Evolutionary conservation across 1,140 invertebrate species (phyloP).

Genomic region (Holotrichia oblita): DNA sequence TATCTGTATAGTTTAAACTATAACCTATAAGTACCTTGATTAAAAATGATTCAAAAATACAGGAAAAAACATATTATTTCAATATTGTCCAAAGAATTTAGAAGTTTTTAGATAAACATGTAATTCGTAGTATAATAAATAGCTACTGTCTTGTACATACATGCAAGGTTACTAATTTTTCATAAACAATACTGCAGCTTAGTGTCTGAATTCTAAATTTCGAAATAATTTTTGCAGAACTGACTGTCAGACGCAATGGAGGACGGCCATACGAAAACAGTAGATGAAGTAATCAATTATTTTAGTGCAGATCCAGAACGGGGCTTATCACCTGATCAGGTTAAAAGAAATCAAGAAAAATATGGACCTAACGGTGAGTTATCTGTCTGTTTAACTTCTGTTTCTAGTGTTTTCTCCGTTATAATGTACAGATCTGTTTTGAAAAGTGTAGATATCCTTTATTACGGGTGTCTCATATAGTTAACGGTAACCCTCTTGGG

Average conservation of each 20-base stretch:
- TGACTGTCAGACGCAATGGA: slow-evolving; percentile 80
- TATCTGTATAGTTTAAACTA: no score
- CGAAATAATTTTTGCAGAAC: slow-evolving; percentile 23
- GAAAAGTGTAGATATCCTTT: neutral
- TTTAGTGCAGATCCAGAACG: slow-evolving; percentile 90
- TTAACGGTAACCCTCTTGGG: neutral
- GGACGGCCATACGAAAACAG: slow-evolving; percentile 93
- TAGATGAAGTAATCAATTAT: slow-evolving; percentile 92
- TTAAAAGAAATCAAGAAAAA: slow-evolving; percentile 96
- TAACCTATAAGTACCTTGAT: no score
- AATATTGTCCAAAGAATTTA: no score
- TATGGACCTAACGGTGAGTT: slow-evolving; percentile 99
- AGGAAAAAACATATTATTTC: no score
- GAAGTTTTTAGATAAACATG: no score
- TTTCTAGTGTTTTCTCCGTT: neutral
- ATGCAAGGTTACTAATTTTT: no score
- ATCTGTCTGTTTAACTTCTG: neutral
- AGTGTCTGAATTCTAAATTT: neutral
- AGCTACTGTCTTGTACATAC: no score
- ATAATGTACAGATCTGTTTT: neutral
- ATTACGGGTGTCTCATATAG: neutral
- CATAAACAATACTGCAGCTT: no score
- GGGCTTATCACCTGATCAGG: slow-evolving; percentile 92
- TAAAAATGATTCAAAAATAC: no score
- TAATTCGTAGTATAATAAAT: no score